These are phyloP conservation scores for Rhipidura dahli DNA, from an alignment of 2,113 vertebrate genomes.

Conservation along the genomic window DNA sequence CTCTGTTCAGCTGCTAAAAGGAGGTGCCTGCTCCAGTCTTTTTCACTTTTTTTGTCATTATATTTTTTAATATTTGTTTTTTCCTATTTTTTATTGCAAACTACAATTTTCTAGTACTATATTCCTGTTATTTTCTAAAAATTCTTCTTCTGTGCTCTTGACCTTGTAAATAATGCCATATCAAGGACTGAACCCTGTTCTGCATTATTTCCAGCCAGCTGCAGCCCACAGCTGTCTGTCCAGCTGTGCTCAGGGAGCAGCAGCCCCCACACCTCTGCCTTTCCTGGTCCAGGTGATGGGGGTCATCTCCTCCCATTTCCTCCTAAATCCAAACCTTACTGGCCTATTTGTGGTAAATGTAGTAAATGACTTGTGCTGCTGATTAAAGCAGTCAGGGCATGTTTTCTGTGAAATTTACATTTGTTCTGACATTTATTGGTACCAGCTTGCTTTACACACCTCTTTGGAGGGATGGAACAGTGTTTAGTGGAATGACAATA, in stretches of 20 bases:
- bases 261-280: not conserved
- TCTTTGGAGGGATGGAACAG: not conserved
- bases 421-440: not conserved
- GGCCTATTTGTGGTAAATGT: not conserved
- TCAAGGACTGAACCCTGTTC: not conserved
- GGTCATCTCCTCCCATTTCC: not conserved
- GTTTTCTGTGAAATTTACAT: not conserved
- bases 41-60: not conserved
- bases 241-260: not conserved
- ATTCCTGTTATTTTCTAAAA: not conserved
- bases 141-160: not conserved
- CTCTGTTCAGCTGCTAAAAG: not conserved
- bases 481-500: not conserved
- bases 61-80: not conserved
- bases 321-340: not conserved
- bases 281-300: not conserved
- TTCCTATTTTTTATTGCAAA: not conserved
- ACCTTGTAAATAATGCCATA: not conserved
- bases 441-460: not conserved
- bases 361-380: not conserved
- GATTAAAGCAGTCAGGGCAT: not conserved
- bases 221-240: not conserved
- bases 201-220: not conserved
- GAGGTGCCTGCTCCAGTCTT: not conserved
- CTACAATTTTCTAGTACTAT: not conserved